Percentiles rank a stretch among this genome's conserved stretches.
Evolutionary conservation across 2,797 vertebrate genomes (phyloP).

Genomic region (Avahi laniger): DNA sequence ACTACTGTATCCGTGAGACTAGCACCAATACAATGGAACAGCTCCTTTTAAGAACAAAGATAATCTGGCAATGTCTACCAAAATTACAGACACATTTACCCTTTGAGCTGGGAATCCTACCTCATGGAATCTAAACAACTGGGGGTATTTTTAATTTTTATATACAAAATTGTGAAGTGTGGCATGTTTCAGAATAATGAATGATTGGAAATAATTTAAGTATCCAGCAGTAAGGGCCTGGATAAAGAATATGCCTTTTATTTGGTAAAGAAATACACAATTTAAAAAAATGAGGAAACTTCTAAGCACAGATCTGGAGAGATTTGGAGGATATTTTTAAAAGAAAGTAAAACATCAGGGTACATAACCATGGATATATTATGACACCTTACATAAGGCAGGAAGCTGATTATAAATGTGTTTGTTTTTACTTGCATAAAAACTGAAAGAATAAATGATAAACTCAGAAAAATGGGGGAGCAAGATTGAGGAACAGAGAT

Average conservation of each 20-base stretch:
- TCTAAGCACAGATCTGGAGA: background rate
- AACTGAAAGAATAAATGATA: background rate
- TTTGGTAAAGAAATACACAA: background rate
- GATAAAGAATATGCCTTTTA: background rate
- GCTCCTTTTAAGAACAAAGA: background rate
- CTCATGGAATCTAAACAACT: background rate
- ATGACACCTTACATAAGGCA: background rate
- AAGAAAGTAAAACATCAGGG: background rate
- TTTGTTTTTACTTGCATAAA: background rate
- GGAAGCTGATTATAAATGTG: background rate
- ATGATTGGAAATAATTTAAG: background rate
- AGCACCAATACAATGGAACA: background rate
- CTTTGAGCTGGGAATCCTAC: background rate
- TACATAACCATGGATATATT: background rate
- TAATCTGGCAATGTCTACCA: background rate
- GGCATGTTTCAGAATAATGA: background rate
- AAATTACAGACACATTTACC: background rate
- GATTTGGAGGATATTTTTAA: background rate
- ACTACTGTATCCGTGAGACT: background rate
- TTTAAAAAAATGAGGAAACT: background rate
- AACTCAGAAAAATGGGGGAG: background rate
- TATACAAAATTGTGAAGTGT: background rate
- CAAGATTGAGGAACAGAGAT: background rate
- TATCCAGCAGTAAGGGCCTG: background rate
- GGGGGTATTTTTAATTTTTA: background rate